Conservation (phyloP, 2,888 invertebrate species). For the Drosophila macrospina region DNA sequence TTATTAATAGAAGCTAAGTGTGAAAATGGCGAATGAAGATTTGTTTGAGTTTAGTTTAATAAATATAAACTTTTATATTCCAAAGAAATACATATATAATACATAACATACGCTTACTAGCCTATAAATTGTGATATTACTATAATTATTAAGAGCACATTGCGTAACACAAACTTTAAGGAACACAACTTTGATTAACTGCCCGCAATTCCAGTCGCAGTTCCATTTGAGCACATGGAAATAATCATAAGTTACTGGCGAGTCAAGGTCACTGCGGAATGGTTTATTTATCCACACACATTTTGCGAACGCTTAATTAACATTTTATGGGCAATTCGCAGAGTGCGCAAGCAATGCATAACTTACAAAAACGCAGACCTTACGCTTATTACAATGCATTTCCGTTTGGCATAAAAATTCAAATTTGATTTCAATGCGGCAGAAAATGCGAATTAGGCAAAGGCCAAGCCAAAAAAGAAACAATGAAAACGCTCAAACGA, state of each 20-base stretch:
- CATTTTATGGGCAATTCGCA: conserved; percentile 56
- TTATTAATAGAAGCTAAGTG: neutral
- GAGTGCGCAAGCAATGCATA: conserved; percentile 29
- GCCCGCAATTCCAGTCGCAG: neutral
- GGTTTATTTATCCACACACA: conserved; percentile 20
- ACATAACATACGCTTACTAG: no score
- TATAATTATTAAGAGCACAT: no score
- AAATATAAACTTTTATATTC: no score
- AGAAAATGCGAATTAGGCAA: conserved; percentile 65
- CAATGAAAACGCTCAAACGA: conserved; percentile 5
- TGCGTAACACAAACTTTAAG: neutral
- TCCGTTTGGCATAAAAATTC: conserved; percentile 76
- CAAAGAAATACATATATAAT: no score
- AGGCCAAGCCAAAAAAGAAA: conserved; percentile 47
- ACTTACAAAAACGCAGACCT: conserved; percentile 31
- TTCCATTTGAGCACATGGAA: conserved; percentile 4
- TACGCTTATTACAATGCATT: conserved; percentile 69
- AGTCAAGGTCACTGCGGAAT: conserved; percentile 54
- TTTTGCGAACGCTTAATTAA: conserved; percentile 55
- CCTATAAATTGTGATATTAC: no score
- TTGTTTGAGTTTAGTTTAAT: no score
- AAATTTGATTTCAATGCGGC: conserved; percentile 80
- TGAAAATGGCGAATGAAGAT: no score
- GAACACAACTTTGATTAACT: neutral
- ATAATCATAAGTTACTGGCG: conserved; percentile 15